phyloP scores from a whole-genome alignment of 1,140 invertebrate genomes.

The Alviniconcha marisindica region DNA sequence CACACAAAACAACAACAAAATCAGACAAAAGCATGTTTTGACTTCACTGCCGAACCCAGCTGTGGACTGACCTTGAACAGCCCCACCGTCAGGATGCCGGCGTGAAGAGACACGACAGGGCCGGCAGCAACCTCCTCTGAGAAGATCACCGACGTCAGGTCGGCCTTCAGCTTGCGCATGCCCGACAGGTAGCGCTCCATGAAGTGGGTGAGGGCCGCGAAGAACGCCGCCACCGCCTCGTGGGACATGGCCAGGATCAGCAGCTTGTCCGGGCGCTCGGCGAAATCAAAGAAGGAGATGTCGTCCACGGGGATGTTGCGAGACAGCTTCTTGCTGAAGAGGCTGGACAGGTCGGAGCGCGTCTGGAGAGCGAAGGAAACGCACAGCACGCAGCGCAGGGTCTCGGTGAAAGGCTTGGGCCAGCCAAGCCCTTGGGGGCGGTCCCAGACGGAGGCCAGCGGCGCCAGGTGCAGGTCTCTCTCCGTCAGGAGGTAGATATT shows the following conservation, averaged over 20 bases:
- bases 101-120: slow-evolving; percentile 25
- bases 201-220: slow-evolving; percentile 19
- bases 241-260: neutral
- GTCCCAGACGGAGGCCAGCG: neutral
- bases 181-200: neutral
- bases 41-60: too few species aligned
- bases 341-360: neutral
- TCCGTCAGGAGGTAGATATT: slow-evolving; percentile 28
- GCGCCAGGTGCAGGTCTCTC: slow-evolving; percentile 19
- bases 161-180: slow-evolving; percentile 28
- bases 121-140: neutral
- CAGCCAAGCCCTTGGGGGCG: neutral
- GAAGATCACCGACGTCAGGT: slow-evolving; percentile 22
- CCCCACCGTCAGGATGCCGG: neutral
- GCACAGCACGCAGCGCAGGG: slow-evolving; percentile 16
- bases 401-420: neutral
- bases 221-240: neutral
- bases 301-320: slow-evolving; percentile 1
- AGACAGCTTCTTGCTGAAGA: neutral
- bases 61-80: neutral
- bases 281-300: slow-evolving; percentile 11
- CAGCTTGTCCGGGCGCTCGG: slow-evolving; percentile 11
- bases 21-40: too few species aligned
- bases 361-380: slow-evolving; percentile 31
- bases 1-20: too few species aligned